Conservation (phyloP, 2,113 vertebrate species). For the Pituophis catenifer region DNA sequence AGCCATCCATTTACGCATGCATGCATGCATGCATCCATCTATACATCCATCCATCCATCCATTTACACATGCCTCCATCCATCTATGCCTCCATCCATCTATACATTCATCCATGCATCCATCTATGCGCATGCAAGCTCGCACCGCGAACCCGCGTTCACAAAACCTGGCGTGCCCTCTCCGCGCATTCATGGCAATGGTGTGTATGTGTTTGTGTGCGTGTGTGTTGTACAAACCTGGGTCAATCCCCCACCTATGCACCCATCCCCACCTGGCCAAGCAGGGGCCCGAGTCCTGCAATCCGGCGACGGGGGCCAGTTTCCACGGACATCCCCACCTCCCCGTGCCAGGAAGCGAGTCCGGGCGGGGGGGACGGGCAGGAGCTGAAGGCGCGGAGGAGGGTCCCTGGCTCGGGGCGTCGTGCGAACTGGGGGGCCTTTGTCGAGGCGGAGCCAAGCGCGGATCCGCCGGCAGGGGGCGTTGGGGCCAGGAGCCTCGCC, state of each 20-base stretch:
- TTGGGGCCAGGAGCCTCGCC: not conserved
- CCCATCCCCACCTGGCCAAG: not conserved
- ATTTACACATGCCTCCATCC: no score
- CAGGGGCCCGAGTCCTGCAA: not conserved
- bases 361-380: not conserved
- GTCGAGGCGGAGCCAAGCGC: not conserved
- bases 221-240: not conserved
- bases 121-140: not conserved
- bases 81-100: no score
- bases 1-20: no score
- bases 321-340: fast-evolving
- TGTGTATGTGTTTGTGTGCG: no score
- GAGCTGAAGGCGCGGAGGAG: not conserved
- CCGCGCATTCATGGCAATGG: not conserved
- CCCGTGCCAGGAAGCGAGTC: not conserved
- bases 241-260: not conserved
- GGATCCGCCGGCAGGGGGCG: not conserved
- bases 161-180: not conserved
- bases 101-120: no score
- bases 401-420: not conserved
- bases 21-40: no score
- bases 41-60: no score
- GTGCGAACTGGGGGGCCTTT: not conserved
- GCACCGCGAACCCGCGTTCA: not conserved
- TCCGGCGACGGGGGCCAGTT: not conserved